Percentiles rank a stretch among this genome's conserved stretches.
Evolutionary conservation across 2,888 invertebrate species (phyloP).

Genomic region (Epirrhoe alternata): DNA sequence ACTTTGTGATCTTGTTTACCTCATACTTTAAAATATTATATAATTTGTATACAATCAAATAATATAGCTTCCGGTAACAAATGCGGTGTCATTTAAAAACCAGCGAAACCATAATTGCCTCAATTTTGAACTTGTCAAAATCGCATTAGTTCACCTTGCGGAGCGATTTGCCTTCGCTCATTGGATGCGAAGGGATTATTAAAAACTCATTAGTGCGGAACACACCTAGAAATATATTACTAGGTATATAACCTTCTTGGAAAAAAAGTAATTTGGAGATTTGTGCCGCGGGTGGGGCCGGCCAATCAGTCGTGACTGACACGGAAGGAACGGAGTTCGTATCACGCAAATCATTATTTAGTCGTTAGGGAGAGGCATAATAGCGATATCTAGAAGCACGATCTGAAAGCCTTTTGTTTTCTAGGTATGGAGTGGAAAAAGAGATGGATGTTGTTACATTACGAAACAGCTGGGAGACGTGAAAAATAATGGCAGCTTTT

Average conservation of each 20-base stretch:
- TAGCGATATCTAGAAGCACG: conserved; percentile 63
- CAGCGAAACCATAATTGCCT: conserved; percentile 80
- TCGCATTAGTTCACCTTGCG: conserved; percentile 78
- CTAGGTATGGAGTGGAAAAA: conserved; percentile 40
- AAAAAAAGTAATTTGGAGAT: conserved; percentile 81
- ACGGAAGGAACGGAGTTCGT: conserved; percentile 75
- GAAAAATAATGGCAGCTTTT: conserved; percentile 32
- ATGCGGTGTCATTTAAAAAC: conserved; percentile 73
- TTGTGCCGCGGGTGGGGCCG: conserved; percentile 65
- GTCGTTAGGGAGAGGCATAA: conserved; percentile 79
- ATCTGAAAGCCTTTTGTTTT: conserved; percentile 60
- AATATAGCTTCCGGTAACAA: conserved; percentile 68
- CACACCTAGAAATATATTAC: conserved; percentile 76
- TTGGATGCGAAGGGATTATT: conserved; percentile 80
- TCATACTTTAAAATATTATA: conserved; percentile 12
- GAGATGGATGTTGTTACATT: conserved; percentile 40
- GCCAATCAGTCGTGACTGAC: conserved; percentile 81
- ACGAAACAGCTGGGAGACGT: conserved; percentile 31
- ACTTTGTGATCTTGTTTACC: conserved; percentile 12
- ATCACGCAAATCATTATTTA: conserved; percentile 84
- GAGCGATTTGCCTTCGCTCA: conserved; percentile 74
- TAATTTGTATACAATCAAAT: conserved; percentile 34
- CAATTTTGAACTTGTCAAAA: conserved; percentile 84
- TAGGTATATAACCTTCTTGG: conserved; percentile 61
- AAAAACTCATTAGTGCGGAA: conserved; percentile 80